Base-by-base conservation (phyloP, 2,888 invertebrate genomes). In the Leucophenga montana region DNA sequence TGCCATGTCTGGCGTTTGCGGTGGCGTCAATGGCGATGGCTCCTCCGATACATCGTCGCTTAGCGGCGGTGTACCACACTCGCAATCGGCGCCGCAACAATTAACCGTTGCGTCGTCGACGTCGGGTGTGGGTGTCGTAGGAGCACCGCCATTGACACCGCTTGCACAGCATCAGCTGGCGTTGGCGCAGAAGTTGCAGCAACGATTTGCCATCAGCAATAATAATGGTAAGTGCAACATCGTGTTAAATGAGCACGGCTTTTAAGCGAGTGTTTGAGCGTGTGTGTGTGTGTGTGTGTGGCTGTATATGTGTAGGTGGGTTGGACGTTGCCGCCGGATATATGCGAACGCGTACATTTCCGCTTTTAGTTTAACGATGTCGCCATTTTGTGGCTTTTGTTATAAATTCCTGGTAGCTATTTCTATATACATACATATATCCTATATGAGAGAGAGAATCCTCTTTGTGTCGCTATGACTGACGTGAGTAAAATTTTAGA, bases 121-220 rank as follows among this genome's bases (percentile, higher is more conserved):
- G 72, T 85, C 87, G 68, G 39, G 18, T 8, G 16, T 5, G 11
- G 61, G 61, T 6, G 62, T 31, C 6, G n/a, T n/a, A n/a, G 80
- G 79, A 20, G 85, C 84, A 67, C 84, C 86, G 53, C 87, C 88
- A 66, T 75, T 87, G 72, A 88, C 89, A 67, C 88, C 89, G 57
- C 89, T 91, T 74, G 89, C 91, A 72, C 92, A 92, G 84, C 92
- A 92, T 80, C 92, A 92, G 88, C 90, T 91, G 71, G 90, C 91
- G 76, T 89, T 91, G 83, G 92, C 92, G 84, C 89, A 91, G 89
- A 92, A 89, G 78, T 90, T 91, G 82, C 91, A 92, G 83, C 92
- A 92, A 85, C 91, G 91, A 80, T 91, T 91, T 79, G 88, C 87
- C 83, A 86, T 86, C 84, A 88, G 86, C 86, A 89, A 85, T 83